A percentile compares a stretch with the other conserved stretches of the same genome.
Evolutionary conservation across 2,113 vertebrate genomes (phyloP).

Genomic region (Oryctolagus cuniculus): mOryCun1.1 NC_091434.1:51520501-51521000

Average conservation of each 20-base stretch:
- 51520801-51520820: not conserved
- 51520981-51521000: not conserved
- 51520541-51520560: not conserved
- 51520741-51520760: not conserved
- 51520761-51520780: not conserved
- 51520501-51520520: no score
- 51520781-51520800: not conserved
- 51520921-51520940: not conserved
- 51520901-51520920: not conserved
- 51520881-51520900: not conserved
- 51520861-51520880: conserved; percentile 10
- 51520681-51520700: not conserved
- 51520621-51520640: not conserved
- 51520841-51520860: not conserved
- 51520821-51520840: not conserved
- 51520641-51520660: not conserved
- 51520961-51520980: not conserved
- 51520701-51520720: conserved; percentile 30
- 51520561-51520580: not conserved
- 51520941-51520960: not conserved
- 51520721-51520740: not conserved
- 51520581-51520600: not conserved
- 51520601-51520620: not conserved
- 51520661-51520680: not conserved
- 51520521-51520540: not conserved